Base-by-base conservation (phyloP, 1,140 invertebrate genomes). In the Drosophila nebulosa region DNA sequence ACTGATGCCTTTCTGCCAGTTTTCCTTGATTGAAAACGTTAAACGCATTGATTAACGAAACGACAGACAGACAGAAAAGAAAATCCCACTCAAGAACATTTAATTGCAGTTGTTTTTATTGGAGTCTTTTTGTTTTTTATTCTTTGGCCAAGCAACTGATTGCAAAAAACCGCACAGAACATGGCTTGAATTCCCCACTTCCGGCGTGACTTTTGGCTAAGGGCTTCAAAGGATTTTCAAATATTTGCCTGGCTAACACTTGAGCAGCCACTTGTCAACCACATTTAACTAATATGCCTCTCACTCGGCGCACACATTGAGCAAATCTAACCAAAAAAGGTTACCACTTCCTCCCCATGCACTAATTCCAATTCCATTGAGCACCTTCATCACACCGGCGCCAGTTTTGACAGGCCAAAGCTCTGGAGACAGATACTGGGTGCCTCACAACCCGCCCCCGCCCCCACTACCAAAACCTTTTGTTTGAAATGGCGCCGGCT, bases 61-160 rank as follows among this genome's bases (percentile, higher is more conserved):
- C n/a, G 63, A 30, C 22, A 50, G 1, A 18, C 1, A 56, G 32
- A 61, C 42, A 50, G 46, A 64, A 60, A 52, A 32, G 51, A 42
- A 64, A 58, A 51, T 39, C 39, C 69, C 56, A 64, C 27, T 60
- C 64, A 74, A 84, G 65, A 76, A 32, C 69, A 76, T 81, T 86
- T 86, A 86, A 86, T 86, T 86, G 81, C 81, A 86, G 74, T 88
- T 79, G 64, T 75, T 88, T 78, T 78, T 77, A 71, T 79, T 76
- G 30, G 74, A 81, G 75, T 86, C 78, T 69, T 69, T 72, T 70
- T 76, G 14, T 39, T 39, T 39, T 42, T 36, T 36, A n/a, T 36
- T 36, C 14, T 18, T 18, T 2, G 60, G 59, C 65, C 64, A 32
- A 59, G 53, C 66, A 57, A 66, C 70, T 86, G 81, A 88, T 88